A percentile compares a stretch with the other conserved stretches of the same genome.
Evolutionary conservation across 2,888 invertebrate genomes (phyloP).

Genomic region (Drosophila buzzatii): DNA sequence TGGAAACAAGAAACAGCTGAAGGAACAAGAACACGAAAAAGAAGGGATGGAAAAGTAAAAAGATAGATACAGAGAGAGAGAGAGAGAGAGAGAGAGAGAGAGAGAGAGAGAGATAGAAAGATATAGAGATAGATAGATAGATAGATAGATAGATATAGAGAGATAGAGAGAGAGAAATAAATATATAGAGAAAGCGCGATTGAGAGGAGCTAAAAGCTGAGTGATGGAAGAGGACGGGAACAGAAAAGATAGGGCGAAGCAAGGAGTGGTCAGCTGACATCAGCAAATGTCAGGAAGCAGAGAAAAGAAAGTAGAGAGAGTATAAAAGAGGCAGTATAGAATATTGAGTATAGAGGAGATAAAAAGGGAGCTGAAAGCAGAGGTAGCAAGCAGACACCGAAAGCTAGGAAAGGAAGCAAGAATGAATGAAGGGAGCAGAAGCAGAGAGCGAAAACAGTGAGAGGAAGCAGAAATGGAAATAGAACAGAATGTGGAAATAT

Average conservation of each 20-base stretch:
- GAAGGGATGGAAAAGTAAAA: too few relatives aligned
- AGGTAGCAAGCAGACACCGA: too few relatives aligned
- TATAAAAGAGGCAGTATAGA: too few relatives aligned
- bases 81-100: not conserved
- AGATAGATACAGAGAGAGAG: not conserved
- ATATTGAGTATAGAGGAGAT: too few relatives aligned
- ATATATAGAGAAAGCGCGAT: not conserved
- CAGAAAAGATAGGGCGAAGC: not conserved
- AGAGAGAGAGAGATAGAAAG: too few relatives aligned
- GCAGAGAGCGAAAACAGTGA: not conserved
- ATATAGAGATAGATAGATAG: not conserved
- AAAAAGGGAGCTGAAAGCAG: too few relatives aligned
- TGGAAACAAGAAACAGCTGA: too few relatives aligned
- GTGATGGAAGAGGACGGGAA: not conserved
- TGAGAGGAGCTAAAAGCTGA: not conserved
- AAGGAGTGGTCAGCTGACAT: not conserved
- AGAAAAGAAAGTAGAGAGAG: too few relatives aligned
- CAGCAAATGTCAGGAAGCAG: too few relatives aligned
- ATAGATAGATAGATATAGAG: not conserved
- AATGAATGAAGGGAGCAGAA: not conserved
- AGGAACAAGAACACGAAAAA: not conserved
- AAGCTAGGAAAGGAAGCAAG: too few relatives aligned
- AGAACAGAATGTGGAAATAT: not conserved
- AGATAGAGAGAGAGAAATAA: not conserved
- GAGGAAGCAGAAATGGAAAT: not conserved